phyloP scores from a whole-genome alignment of 1,140 invertebrate species.

The Pseudomyrmex sp. region DNA sequence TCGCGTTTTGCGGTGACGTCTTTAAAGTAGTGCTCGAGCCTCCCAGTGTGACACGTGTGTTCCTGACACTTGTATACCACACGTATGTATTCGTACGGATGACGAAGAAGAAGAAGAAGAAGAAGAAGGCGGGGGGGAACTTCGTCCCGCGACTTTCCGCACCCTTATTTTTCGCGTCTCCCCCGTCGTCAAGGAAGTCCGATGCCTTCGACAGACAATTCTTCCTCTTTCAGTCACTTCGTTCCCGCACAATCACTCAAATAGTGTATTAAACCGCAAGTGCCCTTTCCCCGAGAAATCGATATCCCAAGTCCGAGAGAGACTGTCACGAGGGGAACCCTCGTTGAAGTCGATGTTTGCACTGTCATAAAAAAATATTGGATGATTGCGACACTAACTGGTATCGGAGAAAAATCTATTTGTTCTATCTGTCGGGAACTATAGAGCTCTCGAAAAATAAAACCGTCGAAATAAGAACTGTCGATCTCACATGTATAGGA shows the following conservation, averaged over 20 bases:
- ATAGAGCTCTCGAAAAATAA: too few species aligned
- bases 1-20: slow-evolving; percentile 58
- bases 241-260: slow-evolving; percentile 36
- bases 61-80: slow-evolving; percentile 81
- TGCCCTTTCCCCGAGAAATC: slow-evolving; percentile 11
- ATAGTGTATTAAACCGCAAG: slow-evolving; percentile 27
- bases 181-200: slow-evolving; percentile 40
- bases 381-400: background rate
- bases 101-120: slow-evolving; percentile 45
- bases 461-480: too few species aligned
- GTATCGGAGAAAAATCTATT: too few species aligned
- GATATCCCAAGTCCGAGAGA: slow-evolving; percentile 8
- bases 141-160: slow-evolving; percentile 73
- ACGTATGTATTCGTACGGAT: slow-evolving; percentile 11
- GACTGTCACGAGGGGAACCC: background rate
- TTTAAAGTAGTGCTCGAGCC: slow-evolving; percentile 72
- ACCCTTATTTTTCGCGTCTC: slow-evolving; percentile 79
- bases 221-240: slow-evolving; percentile 47
- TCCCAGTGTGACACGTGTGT: slow-evolving; percentile 78
- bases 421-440: too few species aligned
- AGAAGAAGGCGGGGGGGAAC: background rate
- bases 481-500: too few species aligned
- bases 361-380: background rate
- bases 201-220: slow-evolving; percentile 77
- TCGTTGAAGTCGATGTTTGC: background rate